Base-by-base conservation (phyloP, 2,888 invertebrate genomes). In the Sipha maydis region DNA sequence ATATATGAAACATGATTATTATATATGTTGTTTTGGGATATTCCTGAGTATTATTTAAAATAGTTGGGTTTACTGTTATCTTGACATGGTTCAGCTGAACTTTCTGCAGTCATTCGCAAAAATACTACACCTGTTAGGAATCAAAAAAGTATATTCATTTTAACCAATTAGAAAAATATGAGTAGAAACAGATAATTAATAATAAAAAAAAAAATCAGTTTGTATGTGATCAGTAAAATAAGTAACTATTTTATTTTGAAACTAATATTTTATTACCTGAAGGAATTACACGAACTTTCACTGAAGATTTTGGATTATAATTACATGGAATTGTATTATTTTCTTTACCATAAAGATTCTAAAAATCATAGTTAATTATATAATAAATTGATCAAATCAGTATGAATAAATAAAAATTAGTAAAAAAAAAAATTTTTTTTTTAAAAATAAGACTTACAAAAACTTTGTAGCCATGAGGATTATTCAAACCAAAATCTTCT, bases 401-500 rank as follows among this genome's bases (percentile, higher is more conserved):
- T 34, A 34, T 34, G 34, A 34, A 34, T 34, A 34, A 34, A 34
- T 34, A 34, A 4, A 34, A 34, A 48, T 48, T 14, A 48, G 25
- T 48, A 25, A 5, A 21, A 25, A 25, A 61, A 25, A 25, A 61
- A 61, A 56, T 56, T 61, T 7, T 21, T 5, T 11, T 41, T 9
- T 5, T 1, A 21, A 61, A 21, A 25, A 61, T 25, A 61, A 61
- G 8, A 48, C 91, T 91, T 91, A 93, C 92, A 90, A 91, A 90
- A 76, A 93, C 89, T 78, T 86, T 90, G 89, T 93, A 93, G 34
- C 92, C 92, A 78, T 90, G 89, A 14, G 90, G 89, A 89, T 91
- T 91, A 28, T 89, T 90, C 61, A 93, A 90, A 14, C 92, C 92
- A 69, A 92, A 90, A 28, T 91, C 91, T 14, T 89, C 61, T n/a